These are phyloP conservation scores for Hofmannophila pseudospretella DNA, from an alignment of 2,888 invertebrate species.

Conservation along the genomic window DNA sequence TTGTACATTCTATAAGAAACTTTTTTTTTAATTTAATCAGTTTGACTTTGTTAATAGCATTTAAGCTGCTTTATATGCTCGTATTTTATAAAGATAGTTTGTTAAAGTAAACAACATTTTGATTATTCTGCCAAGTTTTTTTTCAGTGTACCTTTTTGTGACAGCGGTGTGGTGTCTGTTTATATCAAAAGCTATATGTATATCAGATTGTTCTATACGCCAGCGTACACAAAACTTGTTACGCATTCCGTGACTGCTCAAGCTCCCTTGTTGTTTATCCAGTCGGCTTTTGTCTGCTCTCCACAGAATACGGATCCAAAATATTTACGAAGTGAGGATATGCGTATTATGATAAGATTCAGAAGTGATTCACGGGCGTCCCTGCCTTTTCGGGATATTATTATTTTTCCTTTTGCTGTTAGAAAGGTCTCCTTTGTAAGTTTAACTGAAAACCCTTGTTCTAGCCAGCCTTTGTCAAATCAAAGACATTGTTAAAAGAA, in stretches of 20 bases:
- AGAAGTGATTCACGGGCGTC: conserved; percentile 13
- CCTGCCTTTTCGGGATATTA: conserved; percentile 10
- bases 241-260: conserved; percentile 34
- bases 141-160: no score
- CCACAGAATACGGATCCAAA: conserved; percentile 25
- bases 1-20: no score
- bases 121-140: no score
- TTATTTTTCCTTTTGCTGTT: conserved; percentile 12
- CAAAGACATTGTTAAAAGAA: conserved; percentile 3
- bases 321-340: conserved; percentile 26
- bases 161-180: no score
- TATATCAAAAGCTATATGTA: no score
- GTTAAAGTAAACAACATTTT: no score
- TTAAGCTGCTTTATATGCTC: no score
- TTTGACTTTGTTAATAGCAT: no score
- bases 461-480: conserved; percentile 3
- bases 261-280: conserved; percentile 22
- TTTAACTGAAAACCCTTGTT: conserved; percentile 7
- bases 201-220: no score
- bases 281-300: conserved; percentile 30
- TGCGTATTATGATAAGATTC: conserved; percentile 27
- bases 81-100: no score
- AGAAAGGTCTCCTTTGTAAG: conserved; percentile 6
- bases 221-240: no score
- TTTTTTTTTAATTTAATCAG: no score